Percentiles rank a stretch among this genome's conserved stretches.
Conservation (phyloP, 1,140 invertebrate species). For the Drosophila ananassae region DNA sequence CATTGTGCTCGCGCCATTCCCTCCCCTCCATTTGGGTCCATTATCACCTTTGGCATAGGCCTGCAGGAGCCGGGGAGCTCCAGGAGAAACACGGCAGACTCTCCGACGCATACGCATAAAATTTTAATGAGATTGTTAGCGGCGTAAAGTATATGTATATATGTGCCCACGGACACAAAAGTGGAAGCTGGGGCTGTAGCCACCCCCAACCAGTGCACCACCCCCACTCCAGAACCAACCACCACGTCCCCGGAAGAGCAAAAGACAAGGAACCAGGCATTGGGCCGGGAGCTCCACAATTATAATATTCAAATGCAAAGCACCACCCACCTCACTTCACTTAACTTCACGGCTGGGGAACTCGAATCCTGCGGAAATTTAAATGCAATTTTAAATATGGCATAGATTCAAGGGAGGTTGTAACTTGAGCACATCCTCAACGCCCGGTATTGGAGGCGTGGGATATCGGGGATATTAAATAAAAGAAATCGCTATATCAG, state of each 20-base stretch:
- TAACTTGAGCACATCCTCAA: not conserved
- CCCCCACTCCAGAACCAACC: not conserved
- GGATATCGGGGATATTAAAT: too few relatives aligned
- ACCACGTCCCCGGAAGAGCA: slow-evolving; percentile 32
- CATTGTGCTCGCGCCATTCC: not conserved
- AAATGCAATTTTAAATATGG: slow-evolving; percentile 76
- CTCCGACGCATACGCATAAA: slow-evolving; percentile 73
- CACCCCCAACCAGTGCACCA: not conserved
- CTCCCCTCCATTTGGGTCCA: not conserved
- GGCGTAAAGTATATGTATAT: slow-evolving; percentile 69
- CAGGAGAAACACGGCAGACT: slow-evolving; percentile 20
- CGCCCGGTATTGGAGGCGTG: not conserved
- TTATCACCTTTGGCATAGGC: slow-evolving; percentile 38
- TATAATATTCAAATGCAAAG: slow-evolving; percentile 74
- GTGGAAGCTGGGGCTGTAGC: not conserved
- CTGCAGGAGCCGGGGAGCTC: slow-evolving; percentile 4
- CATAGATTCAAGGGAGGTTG: slow-evolving; percentile 46
- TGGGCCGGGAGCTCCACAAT: slow-evolving; percentile 43
- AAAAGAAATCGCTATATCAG: too few relatives aligned
- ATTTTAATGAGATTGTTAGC: slow-evolving; percentile 83
- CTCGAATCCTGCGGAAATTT: slow-evolving; percentile 33
- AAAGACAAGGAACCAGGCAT: slow-evolving; percentile 64
- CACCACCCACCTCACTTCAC: slow-evolving; percentile 9
- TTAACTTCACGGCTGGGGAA: not conserved
- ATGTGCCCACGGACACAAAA: not conserved